Percentiles rank a stretch among this genome's conserved stretches.
phyloP scores from a whole-genome alignment of 2,888 invertebrate genomes.

The Agrotis puta region DNA sequence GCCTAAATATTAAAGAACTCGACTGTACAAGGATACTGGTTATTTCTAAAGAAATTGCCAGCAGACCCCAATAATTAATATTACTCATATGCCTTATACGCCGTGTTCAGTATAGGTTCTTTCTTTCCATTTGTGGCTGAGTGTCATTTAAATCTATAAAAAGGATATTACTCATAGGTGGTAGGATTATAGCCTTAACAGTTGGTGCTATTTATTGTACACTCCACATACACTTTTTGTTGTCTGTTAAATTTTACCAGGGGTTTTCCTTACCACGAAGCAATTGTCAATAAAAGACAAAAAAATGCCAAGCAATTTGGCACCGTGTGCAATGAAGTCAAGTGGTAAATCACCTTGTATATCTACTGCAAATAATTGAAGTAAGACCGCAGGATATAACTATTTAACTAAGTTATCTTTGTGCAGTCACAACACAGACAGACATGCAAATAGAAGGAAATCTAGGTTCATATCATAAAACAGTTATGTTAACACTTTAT shows the following conservation, averaged over 20 bases:
- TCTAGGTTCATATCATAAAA: constrained; percentile 26
- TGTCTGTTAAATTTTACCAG: neutral
- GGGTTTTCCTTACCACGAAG: constrained; percentile 3
- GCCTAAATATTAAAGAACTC: neutral
- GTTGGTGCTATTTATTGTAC: neutral
- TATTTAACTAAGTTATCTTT: constrained; percentile 34
- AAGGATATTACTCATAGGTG: neutral
- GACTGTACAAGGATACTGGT: neutral
- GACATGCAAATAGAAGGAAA: constrained; percentile 32
- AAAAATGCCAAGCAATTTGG: constrained; percentile 5
- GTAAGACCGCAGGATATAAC: neutral
- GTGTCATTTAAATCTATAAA: too few species aligned
- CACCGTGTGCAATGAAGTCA: neutral
- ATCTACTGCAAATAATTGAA: neutral
- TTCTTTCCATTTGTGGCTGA: too few species aligned
- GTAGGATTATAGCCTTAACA: neutral
- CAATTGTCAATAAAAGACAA: constrained; percentile 18
- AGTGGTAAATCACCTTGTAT: neutral
- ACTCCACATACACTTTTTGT: neutral
- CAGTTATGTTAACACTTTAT: constrained; percentile 28
- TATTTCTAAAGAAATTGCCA: too few species aligned
- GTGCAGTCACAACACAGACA: constrained; percentile 16
- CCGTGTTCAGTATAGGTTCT: too few species aligned
- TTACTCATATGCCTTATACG: too few species aligned
- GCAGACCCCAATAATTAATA: too few species aligned